Conservation (phyloP, 64 coral and sea anemone genomes). For the Montipora efflorescens region DNA sequence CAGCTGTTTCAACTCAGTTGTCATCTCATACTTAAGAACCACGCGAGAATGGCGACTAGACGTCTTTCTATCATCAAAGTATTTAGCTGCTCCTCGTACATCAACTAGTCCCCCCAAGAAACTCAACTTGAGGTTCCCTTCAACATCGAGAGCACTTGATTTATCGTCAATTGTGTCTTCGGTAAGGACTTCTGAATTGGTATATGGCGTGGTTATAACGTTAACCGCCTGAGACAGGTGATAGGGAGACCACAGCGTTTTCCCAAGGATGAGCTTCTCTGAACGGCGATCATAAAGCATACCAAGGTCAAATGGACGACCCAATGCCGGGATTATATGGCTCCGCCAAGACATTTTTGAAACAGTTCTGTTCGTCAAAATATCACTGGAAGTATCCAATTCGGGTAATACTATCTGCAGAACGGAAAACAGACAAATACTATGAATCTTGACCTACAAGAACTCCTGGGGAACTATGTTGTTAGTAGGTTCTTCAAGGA, state of each 20-base stretch:
- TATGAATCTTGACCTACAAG: too few relatives aligned
- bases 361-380: background rate
- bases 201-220: background rate
- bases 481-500: too few relatives aligned
- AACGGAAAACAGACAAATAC: too few relatives aligned
- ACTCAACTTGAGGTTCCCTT: slow-evolving; percentile 47
- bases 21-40: slow-evolving; percentile 59
- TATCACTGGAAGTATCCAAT: too few relatives aligned
- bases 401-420: too few relatives aligned
- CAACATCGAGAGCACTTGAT: slow-evolving; percentile 17
- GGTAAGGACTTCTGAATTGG: slow-evolving; percentile 31
- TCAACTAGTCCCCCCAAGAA: slow-evolving; percentile 53
- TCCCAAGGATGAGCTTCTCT: slow-evolving; percentile 37
- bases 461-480: too few relatives aligned
- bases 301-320: slow-evolving; percentile 65
- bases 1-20: slow-evolving; percentile 43
- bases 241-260: slow-evolving; percentile 53
- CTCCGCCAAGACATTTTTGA: background rate
- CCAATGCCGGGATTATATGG: slow-evolving; percentile 61
- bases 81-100: slow-evolving; percentile 61
- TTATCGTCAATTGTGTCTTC: slow-evolving; percentile 63
- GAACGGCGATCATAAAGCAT: slow-evolving; percentile 74
- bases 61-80: slow-evolving; percentile 62
- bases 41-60: slow-evolving; percentile 64
- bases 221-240: slow-evolving; percentile 17